Base-by-base conservation (phyloP, 64 coral and sea anemone genomes). In the Trachythela sp. region DNA sequence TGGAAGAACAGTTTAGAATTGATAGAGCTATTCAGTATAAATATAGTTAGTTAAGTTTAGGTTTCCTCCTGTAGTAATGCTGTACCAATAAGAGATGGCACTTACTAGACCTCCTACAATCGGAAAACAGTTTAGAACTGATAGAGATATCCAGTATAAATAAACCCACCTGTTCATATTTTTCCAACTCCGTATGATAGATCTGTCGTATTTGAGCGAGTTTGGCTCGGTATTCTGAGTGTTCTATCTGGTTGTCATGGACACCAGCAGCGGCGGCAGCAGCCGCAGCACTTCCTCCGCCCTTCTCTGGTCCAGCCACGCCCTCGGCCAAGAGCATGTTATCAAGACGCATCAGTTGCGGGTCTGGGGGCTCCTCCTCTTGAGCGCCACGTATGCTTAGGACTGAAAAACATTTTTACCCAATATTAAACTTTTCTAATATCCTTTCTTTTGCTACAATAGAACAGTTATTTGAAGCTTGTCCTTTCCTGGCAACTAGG, bases 101-200 rank as follows among this genome's bases (percentile, higher is more conserved):
- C n/a, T n/a, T n/a, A n/a, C n/a, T n/a, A n/a, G n/a, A n/a, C n/a
- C n/a, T n/a, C n/a, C n/a, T n/a, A n/a, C n/a, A n/a, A n/a, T n/a
- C n/a, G n/a, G n/a, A n/a, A n/a, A n/a, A n/a, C n/a, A n/a, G n/a
- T n/a, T n/a, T n/a, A n/a, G n/a, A n/a, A n/a, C n/a, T n/a, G n/a
- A n/a, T n/a, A n/a, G n/a, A n/a, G n/a, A n/a, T n/a, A n/a, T n/a
- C n/a, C n/a, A n/a, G n/a, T n/a, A n/a, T n/a, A n/a, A 45, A 45
- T 11, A 4, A 64, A 24, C n/a, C 31, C 87, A 99, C 96, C 93
- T 99, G 96, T 77, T 99, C 96, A 92, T 99, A 99, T 93, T 99
- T 99, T 89, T 99, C 96, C 77, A 99, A 91, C 86, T 99, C 96
- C 86, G 96, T 99, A 48, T 99, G 96, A 67, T 99, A 99, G 22